Evolutionary conservation across 2,888 invertebrate genomes (phyloP).

Genomic region (Actias luna): DNA sequence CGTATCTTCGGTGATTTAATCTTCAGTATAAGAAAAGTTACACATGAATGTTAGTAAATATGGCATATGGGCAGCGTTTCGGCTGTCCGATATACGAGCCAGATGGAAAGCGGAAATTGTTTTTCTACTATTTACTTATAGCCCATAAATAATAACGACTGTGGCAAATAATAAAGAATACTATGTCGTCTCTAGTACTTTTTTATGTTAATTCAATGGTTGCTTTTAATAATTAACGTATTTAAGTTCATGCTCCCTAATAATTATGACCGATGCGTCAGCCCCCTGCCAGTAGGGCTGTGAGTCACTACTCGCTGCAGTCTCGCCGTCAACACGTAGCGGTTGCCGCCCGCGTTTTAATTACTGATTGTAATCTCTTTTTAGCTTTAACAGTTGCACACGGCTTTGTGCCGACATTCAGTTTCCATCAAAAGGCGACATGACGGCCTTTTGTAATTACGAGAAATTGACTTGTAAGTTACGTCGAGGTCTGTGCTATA

Average conservation of each 20-base stretch:
- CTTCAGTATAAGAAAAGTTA: too few relatives aligned
- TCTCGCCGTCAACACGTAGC: conserved; percentile 29
- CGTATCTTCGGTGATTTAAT: too few relatives aligned
- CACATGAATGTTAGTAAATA: too few relatives aligned
- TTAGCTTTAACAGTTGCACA: conserved; percentile 37
- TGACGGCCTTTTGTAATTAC: background rate
- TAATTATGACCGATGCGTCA: conserved; percentile 3
- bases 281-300: background rate
- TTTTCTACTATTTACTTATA: too few relatives aligned
- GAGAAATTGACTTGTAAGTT: background rate
- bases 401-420: conserved; percentile 47
- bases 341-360: conserved; percentile 49
- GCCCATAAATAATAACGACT: background rate
- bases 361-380: conserved; percentile 67
- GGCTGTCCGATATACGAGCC: too few relatives aligned
- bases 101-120: too few relatives aligned
- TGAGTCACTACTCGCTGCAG: conserved; percentile 16
- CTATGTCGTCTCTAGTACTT: background rate
- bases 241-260: background rate
- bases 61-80: too few relatives aligned
- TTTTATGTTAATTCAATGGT: background rate
- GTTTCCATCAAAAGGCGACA: conserved; percentile 39
- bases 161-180: background rate
- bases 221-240: background rate
- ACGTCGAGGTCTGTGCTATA: background rate